phyloP scores from a whole-genome alignment of 2,113 vertebrate genomes.

The Paradoxurus hermaphroditus region DNA sequence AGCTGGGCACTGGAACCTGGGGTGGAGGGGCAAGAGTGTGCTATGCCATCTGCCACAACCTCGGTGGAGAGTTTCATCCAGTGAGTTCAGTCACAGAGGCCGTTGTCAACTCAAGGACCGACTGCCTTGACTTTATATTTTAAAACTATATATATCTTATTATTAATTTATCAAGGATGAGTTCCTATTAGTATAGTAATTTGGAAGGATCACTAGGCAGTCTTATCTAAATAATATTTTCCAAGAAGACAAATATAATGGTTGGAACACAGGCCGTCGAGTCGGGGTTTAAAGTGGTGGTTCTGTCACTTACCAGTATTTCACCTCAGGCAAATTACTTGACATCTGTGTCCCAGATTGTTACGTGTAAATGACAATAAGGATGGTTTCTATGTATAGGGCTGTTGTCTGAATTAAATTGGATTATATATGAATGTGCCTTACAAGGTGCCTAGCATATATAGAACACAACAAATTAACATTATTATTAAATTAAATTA shows the following conservation, averaged over 20 bases:
- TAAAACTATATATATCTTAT: neutral
- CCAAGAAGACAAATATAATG: neutral
- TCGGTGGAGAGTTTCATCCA: neutral
- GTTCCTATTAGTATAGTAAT: neutral
- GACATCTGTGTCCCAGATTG: neutral
- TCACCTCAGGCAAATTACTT: neutral
- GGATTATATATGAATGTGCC: neutral
- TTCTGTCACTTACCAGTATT: neutral
- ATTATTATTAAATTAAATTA: neutral
- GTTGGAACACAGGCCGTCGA: neutral
- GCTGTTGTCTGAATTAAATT: neutral
- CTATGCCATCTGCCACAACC: neutral
- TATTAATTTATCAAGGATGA: neutral
- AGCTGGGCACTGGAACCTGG: neutral
- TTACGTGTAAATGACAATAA: neutral
- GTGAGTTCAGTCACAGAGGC: neutral
- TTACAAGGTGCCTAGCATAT: neutral
- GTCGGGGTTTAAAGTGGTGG: neutral
- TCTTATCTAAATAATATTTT: neutral
- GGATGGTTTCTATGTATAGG: neutral
- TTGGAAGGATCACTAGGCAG: neutral
- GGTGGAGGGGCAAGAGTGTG: no score
- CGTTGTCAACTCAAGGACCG: neutral
- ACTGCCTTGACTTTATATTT: neutral
- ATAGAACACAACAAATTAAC: neutral